Conservation (phyloP, 2,797 vertebrate genomes). For the Bradypus variegatus region DNA sequence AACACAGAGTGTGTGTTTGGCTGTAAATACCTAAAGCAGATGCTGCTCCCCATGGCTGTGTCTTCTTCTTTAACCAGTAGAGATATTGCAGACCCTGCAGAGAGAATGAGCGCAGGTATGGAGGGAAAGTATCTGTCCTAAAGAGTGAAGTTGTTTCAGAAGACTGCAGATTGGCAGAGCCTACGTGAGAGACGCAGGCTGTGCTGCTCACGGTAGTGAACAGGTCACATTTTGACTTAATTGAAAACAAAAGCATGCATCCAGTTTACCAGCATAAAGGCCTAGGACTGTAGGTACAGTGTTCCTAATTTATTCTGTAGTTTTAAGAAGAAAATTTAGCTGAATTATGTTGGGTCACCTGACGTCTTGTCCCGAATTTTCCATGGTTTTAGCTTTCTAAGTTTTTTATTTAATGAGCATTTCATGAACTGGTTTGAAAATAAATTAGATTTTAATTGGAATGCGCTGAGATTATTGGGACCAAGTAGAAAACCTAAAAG, state of each 20-base stretch:
- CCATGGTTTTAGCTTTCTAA: not conserved
- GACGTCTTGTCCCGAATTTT: not conserved
- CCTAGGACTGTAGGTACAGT: not conserved
- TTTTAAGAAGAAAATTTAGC: not conserved
- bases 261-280: not conserved
- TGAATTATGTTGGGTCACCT: not conserved
- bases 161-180: not conserved
- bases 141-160: not conserved
- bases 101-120: not conserved
- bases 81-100: not conserved
- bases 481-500: not conserved
- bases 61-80: not conserved
- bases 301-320: not conserved
- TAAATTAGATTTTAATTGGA: not conserved
- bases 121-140: not conserved
- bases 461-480: not conserved
- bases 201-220: not conserved
- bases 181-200: not conserved
- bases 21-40: not conserved
- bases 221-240: not conserved
- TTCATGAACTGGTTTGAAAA: not conserved
- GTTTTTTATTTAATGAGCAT: not conserved
- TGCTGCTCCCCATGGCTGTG: not conserved
- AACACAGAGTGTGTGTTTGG: not conserved
- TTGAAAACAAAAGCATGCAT: not conserved